phyloP scores from a whole-genome alignment of 2,797 vertebrate species.

The Coracias cyanogaster region DNA sequence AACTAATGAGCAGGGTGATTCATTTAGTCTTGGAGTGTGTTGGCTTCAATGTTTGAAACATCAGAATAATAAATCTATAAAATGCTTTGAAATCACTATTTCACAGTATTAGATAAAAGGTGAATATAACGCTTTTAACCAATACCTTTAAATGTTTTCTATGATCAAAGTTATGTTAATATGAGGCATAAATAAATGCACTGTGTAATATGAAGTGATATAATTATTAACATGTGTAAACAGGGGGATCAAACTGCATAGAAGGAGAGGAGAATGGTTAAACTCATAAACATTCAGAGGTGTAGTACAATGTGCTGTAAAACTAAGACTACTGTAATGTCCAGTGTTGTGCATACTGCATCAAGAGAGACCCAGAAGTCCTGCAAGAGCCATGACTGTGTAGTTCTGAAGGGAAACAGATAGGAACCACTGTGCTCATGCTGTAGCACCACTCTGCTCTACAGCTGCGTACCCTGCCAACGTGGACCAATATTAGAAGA shows the following conservation, averaged over 20 bases:
- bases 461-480: neutral
- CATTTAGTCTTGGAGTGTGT: neutral
- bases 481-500: neutral
- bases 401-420: neutral
- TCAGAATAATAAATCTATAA: neutral
- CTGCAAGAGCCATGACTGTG: neutral
- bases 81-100: neutral
- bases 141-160: neutral
- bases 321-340: accelerated
- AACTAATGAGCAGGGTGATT: neutral
- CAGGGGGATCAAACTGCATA: neutral
- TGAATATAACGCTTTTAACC: neutral
- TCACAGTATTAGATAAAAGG: neutral
- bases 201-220: neutral
- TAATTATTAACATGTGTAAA: neutral
- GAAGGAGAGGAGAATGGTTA: neutral
- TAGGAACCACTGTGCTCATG: accelerated
- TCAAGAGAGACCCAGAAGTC: neutral
- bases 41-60: neutral
- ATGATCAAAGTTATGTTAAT: neutral
- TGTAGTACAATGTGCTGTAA: accelerated
- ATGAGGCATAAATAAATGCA: neutral
- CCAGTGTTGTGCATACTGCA: neutral
- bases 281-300: neutral
- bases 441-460: neutral